phyloP scores from a whole-genome alignment of 2,888 invertebrate species.

The Noctuana brunneofusca region DNA sequence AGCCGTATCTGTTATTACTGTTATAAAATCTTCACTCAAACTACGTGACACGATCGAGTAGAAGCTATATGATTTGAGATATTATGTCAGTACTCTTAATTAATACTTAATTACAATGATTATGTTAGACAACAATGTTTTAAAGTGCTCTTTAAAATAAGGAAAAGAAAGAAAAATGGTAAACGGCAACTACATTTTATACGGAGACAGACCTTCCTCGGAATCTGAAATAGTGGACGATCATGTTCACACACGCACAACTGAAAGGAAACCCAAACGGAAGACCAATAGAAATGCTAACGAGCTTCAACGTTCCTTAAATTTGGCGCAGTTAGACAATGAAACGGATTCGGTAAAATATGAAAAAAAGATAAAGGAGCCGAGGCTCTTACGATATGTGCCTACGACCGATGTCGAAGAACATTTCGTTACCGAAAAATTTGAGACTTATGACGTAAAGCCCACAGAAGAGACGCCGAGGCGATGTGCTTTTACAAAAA shows the following conservation, averaged over 20 bases:
- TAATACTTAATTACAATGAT: constrained; percentile 13
- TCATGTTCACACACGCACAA: constrained; percentile 66
- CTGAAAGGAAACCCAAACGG: constrained; percentile 64
- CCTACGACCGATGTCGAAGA: constrained; percentile 72
- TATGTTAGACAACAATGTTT: constrained; percentile 3
- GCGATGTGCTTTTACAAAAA: constrained; percentile 69
- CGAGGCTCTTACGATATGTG: constrained; percentile 68
- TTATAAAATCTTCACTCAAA: constrained; percentile 58
- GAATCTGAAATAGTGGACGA: constrained; percentile 74
- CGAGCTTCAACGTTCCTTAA: constrained; percentile 66
- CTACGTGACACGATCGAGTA: constrained; percentile 30
- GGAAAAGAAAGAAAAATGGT: constrained; percentile 62
- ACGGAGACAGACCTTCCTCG: constrained; percentile 71
- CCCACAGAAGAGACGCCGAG: constrained; percentile 65
- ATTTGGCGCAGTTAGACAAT: constrained; percentile 68
- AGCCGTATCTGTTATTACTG: constrained; percentile 53
- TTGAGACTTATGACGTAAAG: constrained; percentile 72
- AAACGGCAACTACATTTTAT: constrained; percentile 76
- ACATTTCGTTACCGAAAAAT: constrained; percentile 68
- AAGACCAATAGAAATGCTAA: constrained; percentile 64
- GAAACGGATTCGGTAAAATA: constrained; percentile 75
- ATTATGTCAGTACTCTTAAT: not conserved
- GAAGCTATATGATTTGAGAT: constrained; percentile 1
- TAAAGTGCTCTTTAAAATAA: constrained; percentile 13
- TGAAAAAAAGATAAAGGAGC: constrained; percentile 74